Evolutionary conservation across 2,888 invertebrate species (phyloP), one percentile per base, ranked within the genome.

Genomic region (Euzophera pinguis): DNA sequence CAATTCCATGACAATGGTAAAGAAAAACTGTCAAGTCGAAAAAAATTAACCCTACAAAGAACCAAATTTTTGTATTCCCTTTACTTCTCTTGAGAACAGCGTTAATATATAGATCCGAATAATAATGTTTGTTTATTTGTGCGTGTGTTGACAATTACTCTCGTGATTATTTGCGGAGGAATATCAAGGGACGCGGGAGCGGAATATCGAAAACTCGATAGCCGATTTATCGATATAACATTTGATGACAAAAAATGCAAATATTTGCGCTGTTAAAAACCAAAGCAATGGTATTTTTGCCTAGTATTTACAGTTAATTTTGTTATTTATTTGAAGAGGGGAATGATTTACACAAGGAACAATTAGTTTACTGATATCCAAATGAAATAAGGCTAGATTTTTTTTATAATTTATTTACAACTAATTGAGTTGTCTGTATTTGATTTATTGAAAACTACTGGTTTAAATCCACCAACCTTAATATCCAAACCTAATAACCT

Each of bases 131-230:
- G 72, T 75, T 71, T 75, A 72, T 75, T 73, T 71, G 76, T 75
- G 76, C 72, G 78, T 75, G 67, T 88, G 86, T 88, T 86, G 86
- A 89, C 87, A 87, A 84, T 87, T 82, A 86, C 88, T 87, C 71
- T 66, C 65, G 70, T 82, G 83, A 86, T 86, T 89, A 87, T 87
- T 87, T 87, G 85, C 66, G 57, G 65, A 73, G 65, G 65, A 63
- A 59, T 75, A 83, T 78, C 82, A 71, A 68, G 81, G 78, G 80
- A 69, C 63, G 64, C 53, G 55, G 55, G 34, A 5, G 42, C 22
- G n/a, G 12, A 22, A 42, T 42, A 42, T 50, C 50, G 50, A 50
- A 34, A 14, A n/a, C n/a, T 37, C 61, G n/a, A n/a, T n/a, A n/a
- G n/a, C n/a, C n/a, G n/a, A n/a, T n/a, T n/a, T n/a, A n/a, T n/a